A percentile compares a stretch with the other conserved stretches of the same genome.
Conservation (phyloP, 2,113 vertebrate genomes). For the Odobenus rosmarus region DNA sequence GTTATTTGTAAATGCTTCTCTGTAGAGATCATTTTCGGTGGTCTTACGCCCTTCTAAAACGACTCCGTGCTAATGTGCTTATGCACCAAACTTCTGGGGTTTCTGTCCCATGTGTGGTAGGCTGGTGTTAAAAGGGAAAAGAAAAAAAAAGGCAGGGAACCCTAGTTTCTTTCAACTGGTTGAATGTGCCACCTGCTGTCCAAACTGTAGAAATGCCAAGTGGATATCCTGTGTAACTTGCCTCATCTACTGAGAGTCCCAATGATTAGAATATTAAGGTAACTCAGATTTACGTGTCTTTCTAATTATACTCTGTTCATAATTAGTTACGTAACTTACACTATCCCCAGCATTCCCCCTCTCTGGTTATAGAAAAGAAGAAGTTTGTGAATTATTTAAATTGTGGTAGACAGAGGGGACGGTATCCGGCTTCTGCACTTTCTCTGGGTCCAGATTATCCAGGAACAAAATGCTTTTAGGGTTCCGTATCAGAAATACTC, state of each 20-base stretch:
- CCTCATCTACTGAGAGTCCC: neutral
- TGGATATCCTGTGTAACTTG: neutral
- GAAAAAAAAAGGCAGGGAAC: slow-evolving; percentile 10
- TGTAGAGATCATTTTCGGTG: neutral
- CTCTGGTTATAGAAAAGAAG: neutral
- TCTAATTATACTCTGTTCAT: neutral
- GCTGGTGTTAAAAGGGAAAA: neutral
- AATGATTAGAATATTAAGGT: neutral
- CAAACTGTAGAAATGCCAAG: slow-evolving; percentile 78
- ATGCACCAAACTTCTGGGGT: neutral
- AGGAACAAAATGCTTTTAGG: neutral
- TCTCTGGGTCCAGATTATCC: too few species aligned
- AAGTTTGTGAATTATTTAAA: neutral
- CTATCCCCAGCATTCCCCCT: neutral
- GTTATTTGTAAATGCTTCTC: neutral
- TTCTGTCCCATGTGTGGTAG: neutral
- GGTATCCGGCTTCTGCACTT: accelerated
- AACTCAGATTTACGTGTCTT: neutral
- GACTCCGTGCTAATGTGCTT: neutral
- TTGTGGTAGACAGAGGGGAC: neutral
- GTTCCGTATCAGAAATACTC: neutral
- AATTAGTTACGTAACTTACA: accelerated
- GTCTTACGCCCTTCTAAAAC: neutral
- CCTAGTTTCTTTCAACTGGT: slow-evolving; percentile 71
- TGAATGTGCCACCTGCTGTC: slow-evolving; percentile 87